Conservation (phyloP, 2,888 invertebrate species). For the Idaea aversata region DNA sequence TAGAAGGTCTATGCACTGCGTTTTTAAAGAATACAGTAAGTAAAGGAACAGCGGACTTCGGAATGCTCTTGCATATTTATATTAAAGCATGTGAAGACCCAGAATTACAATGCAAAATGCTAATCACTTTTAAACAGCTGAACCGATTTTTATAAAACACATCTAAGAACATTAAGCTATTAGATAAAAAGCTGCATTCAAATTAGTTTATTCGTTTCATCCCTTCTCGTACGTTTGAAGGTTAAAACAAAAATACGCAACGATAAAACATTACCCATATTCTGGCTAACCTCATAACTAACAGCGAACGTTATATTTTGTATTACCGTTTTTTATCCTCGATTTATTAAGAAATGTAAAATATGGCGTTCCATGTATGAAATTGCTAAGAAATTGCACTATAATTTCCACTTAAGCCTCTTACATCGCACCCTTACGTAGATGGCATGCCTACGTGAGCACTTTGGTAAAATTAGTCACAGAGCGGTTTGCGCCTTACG, state of each 20-base stretch:
- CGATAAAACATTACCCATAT: background rate
- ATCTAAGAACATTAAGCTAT: too few species aligned
- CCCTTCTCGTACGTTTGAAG: background rate
- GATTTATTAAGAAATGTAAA: conserved; percentile 21
- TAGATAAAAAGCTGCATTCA: too few species aligned
- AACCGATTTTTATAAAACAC: too few species aligned
- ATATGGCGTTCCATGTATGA: conserved; percentile 31
- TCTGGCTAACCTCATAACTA: background rate
- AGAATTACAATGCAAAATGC: background rate
- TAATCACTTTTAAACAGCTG: too few species aligned
- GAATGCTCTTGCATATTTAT: too few species aligned
- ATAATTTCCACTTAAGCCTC: conserved; percentile 53
- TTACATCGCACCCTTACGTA: conserved; percentile 43
- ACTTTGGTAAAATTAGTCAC: conserved; percentile 53
- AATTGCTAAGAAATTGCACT: conserved; percentile 44
- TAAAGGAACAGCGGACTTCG: too few species aligned
- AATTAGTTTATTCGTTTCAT: too few species aligned
- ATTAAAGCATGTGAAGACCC: background rate
- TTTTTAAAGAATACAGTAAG: too few species aligned
- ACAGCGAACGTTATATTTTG: background rate
- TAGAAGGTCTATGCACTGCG: too few species aligned
- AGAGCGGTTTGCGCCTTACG: conserved; percentile 38
- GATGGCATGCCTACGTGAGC: conserved; percentile 52
- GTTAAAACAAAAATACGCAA: background rate
- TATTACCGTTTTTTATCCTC: background rate